Evolutionary conservation across 1,140 invertebrate genomes (phyloP), one percentile per base, ranked within the genome.

Genomic region (Pseudomyrmex pallidus): DNA sequence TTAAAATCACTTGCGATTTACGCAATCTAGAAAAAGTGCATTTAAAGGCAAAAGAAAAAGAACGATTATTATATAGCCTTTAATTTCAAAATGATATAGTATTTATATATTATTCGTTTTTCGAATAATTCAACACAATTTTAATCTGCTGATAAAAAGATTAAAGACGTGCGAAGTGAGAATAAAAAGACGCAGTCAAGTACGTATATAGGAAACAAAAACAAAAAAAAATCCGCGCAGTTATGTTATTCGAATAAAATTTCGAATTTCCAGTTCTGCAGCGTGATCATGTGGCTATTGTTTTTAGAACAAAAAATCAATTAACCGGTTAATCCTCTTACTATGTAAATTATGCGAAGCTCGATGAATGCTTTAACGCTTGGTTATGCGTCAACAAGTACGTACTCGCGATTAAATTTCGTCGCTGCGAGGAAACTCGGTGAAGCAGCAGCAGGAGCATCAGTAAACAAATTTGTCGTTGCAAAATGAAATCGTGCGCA

Each of bases 241-340:
- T 57, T 22, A 64, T 48, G 17, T 74, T 15, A 13, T 61, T 22
- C 12, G 10, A 66, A 46, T 9, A 9, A 46, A 9, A 15, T 15
- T 50, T 46, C 12, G 17, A 13, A 10, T 48, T 25, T 70, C 17
- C 44, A 59, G 22, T 70, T 25, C 25, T 17, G 52, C 20, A 48
- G 13, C 72, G 0, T 9, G 25, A 46, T 52, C 35, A n/a, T 59
- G 74, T 15, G 3, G 44, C 13, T 7, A 12, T 1, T 46, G 44
- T 48, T 57, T 68, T 78, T 67, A 46, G 20, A 25, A 13, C 35
- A 70, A 68, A 68, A 78, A 72, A 48, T 61, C 10, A 61, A 72
- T 72, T 72, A 80, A 80, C 44, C 66, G 66, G 35, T 48, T 80
- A 80, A 80, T 72, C 76, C 68, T 61, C 66, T 80, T 72, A 80